These are phyloP conservation scores for Taurulus bubalis DNA, from an alignment of 2,113 vertebrate species.

Conservation along the genomic window DNA sequence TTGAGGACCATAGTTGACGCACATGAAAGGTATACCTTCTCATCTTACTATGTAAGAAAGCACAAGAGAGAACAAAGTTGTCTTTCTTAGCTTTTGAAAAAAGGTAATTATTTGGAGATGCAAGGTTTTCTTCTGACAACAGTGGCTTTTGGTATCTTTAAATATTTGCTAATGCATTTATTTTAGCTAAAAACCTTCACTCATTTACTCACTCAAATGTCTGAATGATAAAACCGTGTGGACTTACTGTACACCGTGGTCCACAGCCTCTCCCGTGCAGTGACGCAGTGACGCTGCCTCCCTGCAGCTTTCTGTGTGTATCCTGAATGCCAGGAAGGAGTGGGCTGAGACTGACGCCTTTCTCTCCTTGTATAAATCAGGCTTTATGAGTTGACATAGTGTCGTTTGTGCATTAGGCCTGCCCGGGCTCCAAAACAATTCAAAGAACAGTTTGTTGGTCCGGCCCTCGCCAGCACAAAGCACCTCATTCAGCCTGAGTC, in stretches of 20 bases:
- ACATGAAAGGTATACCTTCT: too few relatives aligned
- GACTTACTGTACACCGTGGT: conserved; percentile 20
- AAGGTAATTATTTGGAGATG: background rate
- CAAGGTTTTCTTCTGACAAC: background rate
- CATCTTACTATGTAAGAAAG: too few relatives aligned
- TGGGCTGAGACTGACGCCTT: conserved; percentile 54
- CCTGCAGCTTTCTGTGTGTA: conserved; percentile 25
- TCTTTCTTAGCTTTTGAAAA: background rate
- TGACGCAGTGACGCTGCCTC: conserved; percentile 13
- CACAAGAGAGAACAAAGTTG: too few relatives aligned
- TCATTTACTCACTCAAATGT: background rate
- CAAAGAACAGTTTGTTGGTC: conserved; percentile 72
- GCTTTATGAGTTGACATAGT: conserved; percentile 69
- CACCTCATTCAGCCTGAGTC: conserved; percentile 58
- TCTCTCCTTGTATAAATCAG: conserved; percentile 58
- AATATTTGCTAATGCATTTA: background rate
- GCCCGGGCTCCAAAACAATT: conserved; percentile 71
- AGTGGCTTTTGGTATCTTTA: background rate
- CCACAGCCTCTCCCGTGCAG: background rate
- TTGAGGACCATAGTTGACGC: too few relatives aligned
- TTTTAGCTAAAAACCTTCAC: background rate
- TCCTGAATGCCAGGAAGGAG: conserved; percentile 57
- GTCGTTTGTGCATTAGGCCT: conserved; percentile 61
- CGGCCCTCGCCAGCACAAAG: conserved; percentile 65
- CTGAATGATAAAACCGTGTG: background rate